Evolutionary conservation across 1,140 invertebrate genomes (phyloP).

Genomic region (Drosophila carrolli): DNA sequence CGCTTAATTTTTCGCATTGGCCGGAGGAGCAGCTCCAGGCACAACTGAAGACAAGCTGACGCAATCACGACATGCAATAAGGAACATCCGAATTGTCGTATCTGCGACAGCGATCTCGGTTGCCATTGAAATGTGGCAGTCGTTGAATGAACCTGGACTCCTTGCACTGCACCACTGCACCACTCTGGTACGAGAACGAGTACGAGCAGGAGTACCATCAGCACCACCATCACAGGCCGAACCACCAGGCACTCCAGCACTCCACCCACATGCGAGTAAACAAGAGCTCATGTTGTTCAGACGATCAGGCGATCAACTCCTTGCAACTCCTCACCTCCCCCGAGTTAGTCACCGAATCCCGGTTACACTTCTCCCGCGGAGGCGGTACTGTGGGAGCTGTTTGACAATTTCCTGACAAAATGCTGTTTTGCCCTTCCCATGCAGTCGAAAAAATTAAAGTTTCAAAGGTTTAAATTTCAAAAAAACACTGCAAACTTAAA

Average conservation of each 20-base stretch:
- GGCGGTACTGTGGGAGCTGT: slow-evolving; percentile 28
- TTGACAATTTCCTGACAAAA: slow-evolving; percentile 18
- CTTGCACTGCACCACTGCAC: slow-evolving; percentile 10
- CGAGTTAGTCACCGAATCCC: slow-evolving; percentile 30
- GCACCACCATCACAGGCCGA: slow-evolving; percentile 12
- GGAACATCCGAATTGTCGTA: slow-evolving; percentile 75
- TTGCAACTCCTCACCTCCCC: slow-evolving; percentile 3
- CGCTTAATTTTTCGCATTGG: slow-evolving; percentile 67
- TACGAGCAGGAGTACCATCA: slow-evolving; percentile 6
- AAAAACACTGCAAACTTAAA: too few species aligned
- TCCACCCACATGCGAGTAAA: slow-evolving; percentile 66
- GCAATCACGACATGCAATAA: slow-evolving; percentile 80
- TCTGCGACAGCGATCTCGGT: slow-evolving; percentile 64
- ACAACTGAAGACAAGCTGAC: slow-evolving; percentile 64
- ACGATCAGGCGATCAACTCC: slow-evolving; percentile 57
- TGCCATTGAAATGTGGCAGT: slow-evolving; percentile 60
- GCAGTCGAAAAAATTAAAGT: neutral
- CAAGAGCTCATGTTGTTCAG: slow-evolving; percentile 72
- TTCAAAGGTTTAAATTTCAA: neutral
- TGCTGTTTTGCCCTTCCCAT: neutral
- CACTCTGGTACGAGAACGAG: neutral
- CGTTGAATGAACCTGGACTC: slow-evolving; percentile 41
- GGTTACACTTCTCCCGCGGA: slow-evolving; percentile 39
- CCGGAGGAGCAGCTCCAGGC: slow-evolving; percentile 47
- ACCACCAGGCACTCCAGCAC: slow-evolving; percentile 41